Evolutionary conservation across 2,888 invertebrate genomes (phyloP).

Genomic region (Drosophila barbarae): DNA sequence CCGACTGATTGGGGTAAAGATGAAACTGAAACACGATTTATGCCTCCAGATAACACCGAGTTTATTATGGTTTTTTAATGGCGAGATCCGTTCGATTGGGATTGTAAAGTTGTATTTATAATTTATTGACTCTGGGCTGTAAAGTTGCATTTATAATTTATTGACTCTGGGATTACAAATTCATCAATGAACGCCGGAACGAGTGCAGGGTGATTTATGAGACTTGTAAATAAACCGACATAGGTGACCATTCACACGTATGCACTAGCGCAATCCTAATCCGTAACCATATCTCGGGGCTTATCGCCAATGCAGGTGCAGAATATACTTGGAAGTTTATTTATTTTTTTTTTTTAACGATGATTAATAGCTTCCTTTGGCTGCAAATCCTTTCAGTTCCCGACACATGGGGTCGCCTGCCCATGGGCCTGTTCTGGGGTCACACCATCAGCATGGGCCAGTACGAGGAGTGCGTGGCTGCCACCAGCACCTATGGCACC

Average conservation of each 20-base stretch:
- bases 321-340: background rate
- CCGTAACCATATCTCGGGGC: constrained; percentile 3
- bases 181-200: background rate
- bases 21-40: background rate
- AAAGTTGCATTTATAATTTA: constrained; percentile 7
- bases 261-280: background rate
- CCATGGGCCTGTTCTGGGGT: constrained; percentile 79
- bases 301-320: constrained; percentile 27
- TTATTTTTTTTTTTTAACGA: background rate
- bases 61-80: background rate
- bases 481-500: constrained; percentile 59
- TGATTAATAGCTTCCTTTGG: background rate
- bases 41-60: background rate
- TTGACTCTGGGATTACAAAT: constrained; percentile 4
- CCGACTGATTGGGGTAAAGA: background rate
- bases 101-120: background rate
- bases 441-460: constrained; percentile 79
- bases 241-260: background rate
- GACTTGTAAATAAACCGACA: constrained; percentile 11
- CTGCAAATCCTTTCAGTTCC: constrained; percentile 73
- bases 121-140: constrained; percentile 1
- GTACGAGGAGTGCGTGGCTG: constrained; percentile 80
- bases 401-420: constrained; percentile 80
- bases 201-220: constrained; percentile 16
- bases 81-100: background rate